Conservation (phyloP, 2,888 invertebrate species). For the Boloria selene region DNA sequence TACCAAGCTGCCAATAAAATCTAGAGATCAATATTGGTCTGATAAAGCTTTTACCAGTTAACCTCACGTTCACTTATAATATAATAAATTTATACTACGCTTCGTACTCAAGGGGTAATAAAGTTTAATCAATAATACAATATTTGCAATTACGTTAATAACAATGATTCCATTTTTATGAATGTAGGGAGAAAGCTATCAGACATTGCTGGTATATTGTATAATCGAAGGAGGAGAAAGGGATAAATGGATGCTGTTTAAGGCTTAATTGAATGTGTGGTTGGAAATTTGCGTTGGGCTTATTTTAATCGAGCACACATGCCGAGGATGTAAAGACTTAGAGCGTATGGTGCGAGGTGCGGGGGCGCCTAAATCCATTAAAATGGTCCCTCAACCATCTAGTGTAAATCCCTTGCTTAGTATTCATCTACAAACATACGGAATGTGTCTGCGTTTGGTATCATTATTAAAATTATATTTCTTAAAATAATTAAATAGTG, state of each 20-base stretch:
- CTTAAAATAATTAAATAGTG: too few relatives aligned
- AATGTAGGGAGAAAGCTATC: too few relatives aligned
- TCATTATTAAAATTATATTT: too few relatives aligned
- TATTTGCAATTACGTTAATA: too few relatives aligned
- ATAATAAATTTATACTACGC: too few relatives aligned
- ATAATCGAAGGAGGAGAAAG: slow-evolving; percentile 4
- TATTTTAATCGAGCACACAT: slow-evolving; percentile 19
- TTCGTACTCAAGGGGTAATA: too few relatives aligned
- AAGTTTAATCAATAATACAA: too few relatives aligned
- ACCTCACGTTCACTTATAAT: too few relatives aligned
- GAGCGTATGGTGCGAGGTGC: not conserved
- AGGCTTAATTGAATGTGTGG: slow-evolving; percentile 10
- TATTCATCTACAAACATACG: not conserved
- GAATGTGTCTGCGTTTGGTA: too few relatives aligned
- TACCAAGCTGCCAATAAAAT: too few relatives aligned
- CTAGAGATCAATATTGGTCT: not conserved
- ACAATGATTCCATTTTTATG: too few relatives aligned
- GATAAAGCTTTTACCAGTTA: too few relatives aligned
- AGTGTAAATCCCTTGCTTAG: slow-evolving; percentile 9
- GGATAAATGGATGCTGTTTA: slow-evolving; percentile 14
- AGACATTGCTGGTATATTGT: not conserved
- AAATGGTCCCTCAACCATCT: not conserved
- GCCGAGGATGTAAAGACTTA: not conserved
- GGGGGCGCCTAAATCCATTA: not conserved
- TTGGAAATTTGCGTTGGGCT: slow-evolving; percentile 2